Evolutionary conservation across 2,113 vertebrate genomes (phyloP).

Genomic region (Nipponia nippon): DNA sequence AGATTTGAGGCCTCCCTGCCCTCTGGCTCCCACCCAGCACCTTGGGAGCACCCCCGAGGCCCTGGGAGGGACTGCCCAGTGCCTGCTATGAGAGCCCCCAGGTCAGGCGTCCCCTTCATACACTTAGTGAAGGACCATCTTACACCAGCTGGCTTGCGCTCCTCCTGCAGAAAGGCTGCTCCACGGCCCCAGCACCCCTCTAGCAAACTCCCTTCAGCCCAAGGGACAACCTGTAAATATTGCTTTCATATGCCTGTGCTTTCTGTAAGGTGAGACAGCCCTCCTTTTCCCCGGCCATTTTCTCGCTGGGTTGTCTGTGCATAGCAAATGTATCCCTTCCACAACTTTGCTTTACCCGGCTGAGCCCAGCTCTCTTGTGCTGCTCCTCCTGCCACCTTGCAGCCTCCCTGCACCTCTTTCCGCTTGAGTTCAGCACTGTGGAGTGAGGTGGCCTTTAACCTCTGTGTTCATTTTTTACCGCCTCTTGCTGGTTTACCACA

Average conservation of each 20-base stretch:
- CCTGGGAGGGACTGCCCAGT: neutral
- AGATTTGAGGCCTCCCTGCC: neutral
- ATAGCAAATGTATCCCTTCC: neutral
- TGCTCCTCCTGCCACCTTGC: neutral
- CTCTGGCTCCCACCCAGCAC: neutral
- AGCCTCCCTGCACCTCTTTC: neutral
- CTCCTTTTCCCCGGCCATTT: neutral
- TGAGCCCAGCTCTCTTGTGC: neutral
- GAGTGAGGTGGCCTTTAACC: neutral
- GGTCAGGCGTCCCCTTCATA: neutral
- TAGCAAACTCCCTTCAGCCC: neutral
- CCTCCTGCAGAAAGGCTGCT: neutral
- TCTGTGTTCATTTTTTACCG: neutral
- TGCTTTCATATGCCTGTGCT: neutral
- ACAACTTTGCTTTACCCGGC: neutral
- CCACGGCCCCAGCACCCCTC: neutral
- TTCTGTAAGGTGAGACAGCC: neutral
- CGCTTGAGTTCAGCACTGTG: accelerated
- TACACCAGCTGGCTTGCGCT: neutral
- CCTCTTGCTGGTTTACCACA: neutral
- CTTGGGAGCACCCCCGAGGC: neutral
- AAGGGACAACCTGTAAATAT: neutral
- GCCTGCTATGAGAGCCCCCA: neutral
- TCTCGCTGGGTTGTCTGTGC: neutral
- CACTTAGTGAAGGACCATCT: neutral